Base-by-base conservation (phyloP, 2,113 vertebrate species). In the Callipepla squamata region DNA sequence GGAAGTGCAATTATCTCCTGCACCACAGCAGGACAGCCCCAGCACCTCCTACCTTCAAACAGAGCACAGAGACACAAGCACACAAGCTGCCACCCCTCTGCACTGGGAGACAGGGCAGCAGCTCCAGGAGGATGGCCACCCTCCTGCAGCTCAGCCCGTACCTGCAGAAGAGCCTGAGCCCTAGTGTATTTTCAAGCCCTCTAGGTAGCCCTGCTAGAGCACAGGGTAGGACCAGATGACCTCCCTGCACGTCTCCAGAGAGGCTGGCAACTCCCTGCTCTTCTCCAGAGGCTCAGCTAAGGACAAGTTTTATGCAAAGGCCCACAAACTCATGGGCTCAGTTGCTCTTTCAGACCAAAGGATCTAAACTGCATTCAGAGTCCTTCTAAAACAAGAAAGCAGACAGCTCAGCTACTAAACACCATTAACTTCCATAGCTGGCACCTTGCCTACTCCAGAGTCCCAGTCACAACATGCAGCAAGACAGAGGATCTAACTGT, bases 381-480 rank as follows among this genome's bases (percentile, higher is more conserved):
- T 42, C 30, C 50, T 89, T 50, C 40, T 8, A 34, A 87, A 65
- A 50, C 23, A 50, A 74, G 45, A 34, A 75, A 16, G 23, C 12
- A 2, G 45, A 26, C 40, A 91, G 40, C 53, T 58, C 58, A 80
- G 26, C 13, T 55, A 25, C 50, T 83, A 20, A 36, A 63, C 42
- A 38, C 26, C 23, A 22, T 11, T 11, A 22, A 16, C n/a, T 90
- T 50, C 63, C 68, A 59, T 79, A 90, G 30, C 59, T 72, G 92
- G 30, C 42, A 25, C 28, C 38, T 83, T 21, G 53, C 40, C 85
- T 55, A 21, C 0, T 0, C 48, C 85, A 34, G 18, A 47, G 70
- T 4, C 40, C 40, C 36, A 1, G 2, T 6, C 0, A 0, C 19
- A 70, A 36, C 2, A 2, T 3, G 47, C 42, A 50, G 59, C 8